Base-by-base conservation (phyloP, 2,113 vertebrate genomes). In the Phaethon lepturus region DNA sequence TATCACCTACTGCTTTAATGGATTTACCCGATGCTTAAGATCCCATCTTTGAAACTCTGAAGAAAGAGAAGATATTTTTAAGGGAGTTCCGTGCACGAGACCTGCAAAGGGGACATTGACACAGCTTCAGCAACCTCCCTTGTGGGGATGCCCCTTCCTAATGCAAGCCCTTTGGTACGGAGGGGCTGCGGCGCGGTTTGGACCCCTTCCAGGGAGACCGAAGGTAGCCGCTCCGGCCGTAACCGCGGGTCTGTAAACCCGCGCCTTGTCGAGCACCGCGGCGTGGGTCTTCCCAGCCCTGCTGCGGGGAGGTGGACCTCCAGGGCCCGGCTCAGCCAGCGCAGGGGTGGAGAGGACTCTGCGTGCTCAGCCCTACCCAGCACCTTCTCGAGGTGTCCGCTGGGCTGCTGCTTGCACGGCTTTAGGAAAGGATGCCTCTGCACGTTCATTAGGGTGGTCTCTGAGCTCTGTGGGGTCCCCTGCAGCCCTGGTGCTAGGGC, bases 1-100 rank as follows among this genome's bases (percentile, higher is more conserved):
- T 97, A 95, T 97, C 96, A 96, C 95, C 96, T 96, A 91, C 95
- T 87, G 64, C 83, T 95, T 95, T 96, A 92, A 97, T 97, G 96
- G 96, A 75, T 96, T 97, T 97, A 96, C 95, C 96, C 74, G 77
- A 93, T 94, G 90, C 82, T 78, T 82, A 50, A 45, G 95, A 93
- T 90, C 95, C 56, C 92, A 69, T 97, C 95, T 88, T 31, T 92
- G 87, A 89, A 96, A 90, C 23, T 20, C 95, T 56, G 62, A 77
- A 95, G 95, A 47, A 95, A 94, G 50, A 92, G 72, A 49, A 88
- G 78, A 45, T 63, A n/a, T 94, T 95, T 96, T 94, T 62, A 56
- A 93, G 63, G 85, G 64, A 83, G 35, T 25, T 85, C 55, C 0
- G 0, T 89, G 76, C 67, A n/a, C 0, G 2, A 91, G 49, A 45